Base-by-base conservation (phyloP, 2,797 vertebrate species). In the Momotus momota region DNA sequence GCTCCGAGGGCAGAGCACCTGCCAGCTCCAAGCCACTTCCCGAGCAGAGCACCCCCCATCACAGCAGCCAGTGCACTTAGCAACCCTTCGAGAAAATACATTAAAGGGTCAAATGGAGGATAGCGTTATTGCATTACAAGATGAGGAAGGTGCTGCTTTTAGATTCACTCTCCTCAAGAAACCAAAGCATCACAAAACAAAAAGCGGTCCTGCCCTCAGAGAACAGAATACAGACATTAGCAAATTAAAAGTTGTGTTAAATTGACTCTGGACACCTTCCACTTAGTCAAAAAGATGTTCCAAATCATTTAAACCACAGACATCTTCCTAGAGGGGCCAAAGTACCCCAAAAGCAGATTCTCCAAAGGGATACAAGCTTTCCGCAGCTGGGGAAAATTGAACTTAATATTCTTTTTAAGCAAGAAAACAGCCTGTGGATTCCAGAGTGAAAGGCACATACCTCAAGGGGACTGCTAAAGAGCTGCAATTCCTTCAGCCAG, bases 361-460 rank as follows among this genome's bases (percentile, higher is more conserved):
- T 60, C 77, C 4, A 2, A 57, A 41, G 25, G 64, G 23, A 86
- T 41, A 43, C 58, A 57, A 87, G 71, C 33, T 77, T 67, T 86
- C 78, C 17, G 29, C 78, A 87, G 64, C 64, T 55, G 71, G 19
- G 81, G 27, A 5, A 46, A 86, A 86, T 64, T 29, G 29, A 90
- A 75, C 35, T 57, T 73, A 23, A 78, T 55, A n/a, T 67, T 88
- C 77, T 81, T 82, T 82, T 74, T 66, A 89, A 95, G 91, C 67
- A 65, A 58, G 91, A 78, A 64, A 82, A 54, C 57, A 91, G 89
- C 79, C 82, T 86, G 67, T 43, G 54, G 93, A 91, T 77, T 94
- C 62, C 81, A 48, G 57, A 87, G 71, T 3, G 45, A 73, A 92
- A 84, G 74, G 84, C 93, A 96, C 94, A 10, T 97, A 96, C 96